Conservation (phyloP, 1,140 invertebrate species). For the Drosophila varians region DNA sequence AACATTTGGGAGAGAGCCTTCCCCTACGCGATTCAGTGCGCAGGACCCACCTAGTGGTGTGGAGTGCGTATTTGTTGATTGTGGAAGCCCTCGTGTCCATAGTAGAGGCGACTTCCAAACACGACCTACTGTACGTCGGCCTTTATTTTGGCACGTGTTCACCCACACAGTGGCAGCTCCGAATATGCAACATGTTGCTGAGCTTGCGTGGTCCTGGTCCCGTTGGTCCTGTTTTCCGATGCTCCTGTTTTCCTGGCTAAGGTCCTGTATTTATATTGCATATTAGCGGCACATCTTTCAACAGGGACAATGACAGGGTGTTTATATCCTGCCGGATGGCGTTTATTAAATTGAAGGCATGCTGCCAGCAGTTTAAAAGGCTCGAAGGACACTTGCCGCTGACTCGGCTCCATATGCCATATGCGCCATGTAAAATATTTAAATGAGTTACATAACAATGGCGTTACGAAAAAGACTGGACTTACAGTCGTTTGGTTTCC, state of each 20-base stretch:
- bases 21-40: constrained; percentile 39
- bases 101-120: neutral
- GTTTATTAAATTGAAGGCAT: constrained; percentile 2
- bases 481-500: neutral
- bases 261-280: constrained; percentile 14
- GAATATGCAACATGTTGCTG: constrained; percentile 61
- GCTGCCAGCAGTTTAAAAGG: neutral
- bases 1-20: constrained; percentile 13
- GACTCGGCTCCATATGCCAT: neutral
- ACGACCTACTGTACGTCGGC: neutral
- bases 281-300: constrained; percentile 15
- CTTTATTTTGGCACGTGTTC: constrained; percentile 64
- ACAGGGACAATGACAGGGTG: constrained; percentile 1
- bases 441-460: constrained; percentile 2
- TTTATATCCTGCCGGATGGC: neutral
- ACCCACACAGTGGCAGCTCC: constrained; percentile 15
- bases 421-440: neutral
- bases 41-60: constrained; percentile 47
- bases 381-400: neutral
- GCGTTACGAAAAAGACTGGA: neutral
- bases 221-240: neutral
- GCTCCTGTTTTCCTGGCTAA: neutral
- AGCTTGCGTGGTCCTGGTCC: constrained; percentile 36
- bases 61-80: constrained; percentile 57
- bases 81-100: constrained; percentile 35